Conservation (phyloP, 2,113 vertebrate species). For the Xiphophorus couchianus region DNA sequence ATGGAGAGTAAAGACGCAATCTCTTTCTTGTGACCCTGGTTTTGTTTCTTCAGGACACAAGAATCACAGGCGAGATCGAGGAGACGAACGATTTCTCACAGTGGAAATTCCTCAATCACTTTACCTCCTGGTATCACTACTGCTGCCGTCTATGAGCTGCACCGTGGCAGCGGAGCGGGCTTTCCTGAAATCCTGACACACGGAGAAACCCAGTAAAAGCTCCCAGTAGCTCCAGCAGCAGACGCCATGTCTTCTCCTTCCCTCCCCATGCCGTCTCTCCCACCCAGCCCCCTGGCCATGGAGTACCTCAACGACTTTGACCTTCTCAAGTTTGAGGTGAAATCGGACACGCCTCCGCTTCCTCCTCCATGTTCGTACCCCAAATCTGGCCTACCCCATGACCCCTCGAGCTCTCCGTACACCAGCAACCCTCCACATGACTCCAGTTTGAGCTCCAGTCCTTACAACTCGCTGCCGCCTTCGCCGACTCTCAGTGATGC, state of each 20-base stretch:
- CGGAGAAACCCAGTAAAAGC: constrained; percentile 35
- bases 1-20: neutral
- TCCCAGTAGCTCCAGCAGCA: constrained; percentile 32
- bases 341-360: constrained; percentile 89
- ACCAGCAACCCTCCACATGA: constrained; percentile 88
- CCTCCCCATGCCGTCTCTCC: constrained; percentile 82
- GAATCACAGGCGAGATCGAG: constrained; percentile 44
- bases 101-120: constrained; percentile 35
- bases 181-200: constrained; percentile 57
- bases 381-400: constrained; percentile 64
- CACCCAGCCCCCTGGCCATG: constrained; percentile 97
- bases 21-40: neutral
- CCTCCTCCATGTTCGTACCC: constrained; percentile 83
- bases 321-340: constrained; percentile 98
- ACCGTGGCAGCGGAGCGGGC: constrained; percentile 48
- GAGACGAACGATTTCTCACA: constrained; percentile 26
- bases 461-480: constrained; percentile 96
- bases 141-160: constrained; percentile 62
- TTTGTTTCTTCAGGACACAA: constrained; percentile 53
- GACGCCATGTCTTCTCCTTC: constrained; percentile 77
- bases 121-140: constrained; percentile 37
- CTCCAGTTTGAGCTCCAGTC: constrained; percentile 95
- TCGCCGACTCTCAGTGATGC: constrained; percentile 95
- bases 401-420: constrained; percentile 80
- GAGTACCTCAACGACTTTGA: constrained; percentile 99